Base-by-base conservation (phyloP, 2,113 vertebrate species). In the Dasyornis broadbenti region DNA sequence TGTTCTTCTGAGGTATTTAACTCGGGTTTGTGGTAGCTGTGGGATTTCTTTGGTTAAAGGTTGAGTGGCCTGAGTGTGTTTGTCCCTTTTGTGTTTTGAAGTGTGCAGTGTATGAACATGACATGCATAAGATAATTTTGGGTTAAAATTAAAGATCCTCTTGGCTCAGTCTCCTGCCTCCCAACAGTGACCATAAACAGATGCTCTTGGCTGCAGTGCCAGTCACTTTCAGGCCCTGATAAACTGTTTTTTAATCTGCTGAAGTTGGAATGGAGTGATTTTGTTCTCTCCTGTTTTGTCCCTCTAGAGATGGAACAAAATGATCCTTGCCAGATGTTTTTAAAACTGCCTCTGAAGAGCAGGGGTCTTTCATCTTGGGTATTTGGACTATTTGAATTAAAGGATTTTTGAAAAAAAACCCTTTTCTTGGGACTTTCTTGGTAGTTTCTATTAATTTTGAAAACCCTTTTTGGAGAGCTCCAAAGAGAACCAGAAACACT, bases 241-340 rank as follows among this genome's bases (percentile, higher is more conserved):
- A 86, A 91, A 91, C 59, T 80, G 2, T 4, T 61, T 69, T 90
- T 87, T 79, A 90, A 90, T 60, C 82, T 82, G 59, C 86, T 64
- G 16, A 80, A 65, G 47, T 40, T 71, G 75, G 35, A 82, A 49
- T 2, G 21, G 7, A 83, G 49, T 63, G 31, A 47, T 50, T 95
- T 37, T 63, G 37, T 85, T 86, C 86, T 85, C 52, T 86, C 81
- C 19, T 0, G 0, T 86, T 83, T 31, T 73, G 84, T 73, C 56
- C 60, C 76, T 81, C 21, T 35, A 5, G 82, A 80, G 52, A 44
- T 66, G 65, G 91, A 84, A 86, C 56, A 84, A 61, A 86, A 45
- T 78, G 45, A 86, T 89, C 72, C 52, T 81, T 83, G 83, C 76
- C 88, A 96, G 91, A 71, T 95, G 92, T 86, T 94, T 77, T 63